Conservation (phyloP, 2,113 vertebrate genomes). For the Dissostichus mawsoni region DNA sequence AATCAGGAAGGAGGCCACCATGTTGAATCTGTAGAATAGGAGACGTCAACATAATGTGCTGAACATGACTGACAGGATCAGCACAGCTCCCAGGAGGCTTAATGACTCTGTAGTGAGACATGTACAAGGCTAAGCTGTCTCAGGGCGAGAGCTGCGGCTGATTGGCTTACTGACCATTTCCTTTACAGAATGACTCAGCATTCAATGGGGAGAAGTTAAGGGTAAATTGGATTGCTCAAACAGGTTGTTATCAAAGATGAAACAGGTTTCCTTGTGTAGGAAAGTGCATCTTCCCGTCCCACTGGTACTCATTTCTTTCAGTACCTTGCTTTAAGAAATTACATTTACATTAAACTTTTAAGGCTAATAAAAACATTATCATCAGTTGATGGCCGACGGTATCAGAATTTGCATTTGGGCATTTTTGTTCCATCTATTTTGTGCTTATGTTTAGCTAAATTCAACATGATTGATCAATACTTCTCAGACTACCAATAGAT, state of each 20-base stretch:
- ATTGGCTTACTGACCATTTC: conserved; percentile 39
- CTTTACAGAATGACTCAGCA: conserved; percentile 60
- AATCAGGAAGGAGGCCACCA: conserved; percentile 47
- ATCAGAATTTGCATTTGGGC: background rate
- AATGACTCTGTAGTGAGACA: conserved; percentile 31
- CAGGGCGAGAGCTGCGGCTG: conserved; percentile 5
- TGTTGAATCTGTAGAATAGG: conserved; percentile 26
- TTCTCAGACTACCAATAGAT: no score
- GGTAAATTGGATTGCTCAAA: background rate
- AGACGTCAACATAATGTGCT: conserved; percentile 33
- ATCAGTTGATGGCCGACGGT: no score
- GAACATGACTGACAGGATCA: conserved; percentile 45
- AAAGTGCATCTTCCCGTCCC: background rate
- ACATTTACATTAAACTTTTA: no score
- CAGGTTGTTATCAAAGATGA: background rate
- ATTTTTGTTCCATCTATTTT: no score
- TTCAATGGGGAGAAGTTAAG: background rate
- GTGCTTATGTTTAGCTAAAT: background rate
- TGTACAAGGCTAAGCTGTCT: conserved; percentile 26
- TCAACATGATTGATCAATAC: no score
- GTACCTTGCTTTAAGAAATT: background rate
- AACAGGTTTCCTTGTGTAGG: conserved; percentile 5
- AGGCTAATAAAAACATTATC: no score
- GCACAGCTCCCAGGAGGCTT: conserved; percentile 43
- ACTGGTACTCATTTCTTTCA: background rate